Base-by-base conservation (phyloP, 2,797 vertebrate genomes). In the Myotis myotis region DNA sequence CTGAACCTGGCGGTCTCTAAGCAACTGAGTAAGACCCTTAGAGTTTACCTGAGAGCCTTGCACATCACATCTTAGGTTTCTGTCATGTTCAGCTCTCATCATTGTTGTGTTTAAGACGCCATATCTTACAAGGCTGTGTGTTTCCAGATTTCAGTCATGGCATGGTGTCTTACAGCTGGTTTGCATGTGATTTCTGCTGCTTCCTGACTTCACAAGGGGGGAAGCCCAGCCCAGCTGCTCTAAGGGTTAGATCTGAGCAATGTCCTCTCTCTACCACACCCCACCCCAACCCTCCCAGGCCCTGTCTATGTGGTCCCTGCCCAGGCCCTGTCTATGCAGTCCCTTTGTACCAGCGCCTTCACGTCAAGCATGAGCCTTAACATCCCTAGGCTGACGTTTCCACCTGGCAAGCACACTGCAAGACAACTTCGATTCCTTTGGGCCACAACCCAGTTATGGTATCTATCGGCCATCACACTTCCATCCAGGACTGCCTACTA, bases 221-320 rank as follows among this genome's bases (percentile, higher is more conserved):
- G 17, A 90, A 90, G 1, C n/a, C 5, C 30, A 38, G 1, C 2
- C 5, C 30, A 38, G 1, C 2, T 22, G 13, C n/a, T 70, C 0
- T 11, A 74, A 47, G 13, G 2, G 2, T 51, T 28, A 87, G 28
- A 51, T 28, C 20, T 89, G 4, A 1, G 38, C n/a, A 70, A 62
- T 47, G 5, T 1, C 30, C 11, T 10, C 20, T 76, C 7, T 38
- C 30, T 7, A 36, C 13, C 1, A 9, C 51, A 60, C 7, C 49
- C 3, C 28, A 16, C 64, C 64, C n/a, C 6, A 6, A 41, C 13
- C 44, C 10, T 23, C 33, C 20, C 36, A 38, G 68, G 68, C 38
- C 20, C 33, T 70, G 68, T 23, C 33, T 38, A 10, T 7, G 0
- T 0, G 28, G 51, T 53, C 60, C 60, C 28, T 10, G 38, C 68